phyloP scores from a whole-genome alignment of 2,888 invertebrate species.

The Eupithecia inturbata region DNA sequence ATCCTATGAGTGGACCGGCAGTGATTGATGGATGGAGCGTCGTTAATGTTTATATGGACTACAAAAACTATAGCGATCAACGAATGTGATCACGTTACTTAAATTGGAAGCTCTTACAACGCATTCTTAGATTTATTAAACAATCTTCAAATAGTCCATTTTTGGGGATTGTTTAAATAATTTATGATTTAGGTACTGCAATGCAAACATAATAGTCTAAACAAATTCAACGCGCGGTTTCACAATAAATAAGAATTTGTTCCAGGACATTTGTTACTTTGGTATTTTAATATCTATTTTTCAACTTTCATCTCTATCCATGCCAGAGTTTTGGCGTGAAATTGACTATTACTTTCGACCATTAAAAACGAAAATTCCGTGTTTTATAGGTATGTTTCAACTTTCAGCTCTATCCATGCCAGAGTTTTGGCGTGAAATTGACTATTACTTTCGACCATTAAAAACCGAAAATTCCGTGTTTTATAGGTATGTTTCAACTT shows the following conservation, averaged over 20 bases:
- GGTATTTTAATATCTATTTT: no score
- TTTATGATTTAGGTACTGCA: not conserved
- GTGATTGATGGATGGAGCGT: slow-evolving; percentile 25
- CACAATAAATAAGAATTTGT: no score
- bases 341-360: not conserved
- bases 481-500: no score
- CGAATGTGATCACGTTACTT: not conserved
- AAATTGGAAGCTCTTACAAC: not conserved
- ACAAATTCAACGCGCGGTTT: not conserved
- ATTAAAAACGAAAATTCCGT: not conserved
- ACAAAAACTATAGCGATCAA: not conserved
- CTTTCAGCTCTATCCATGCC: no score
- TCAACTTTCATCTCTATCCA: no score
- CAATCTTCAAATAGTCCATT: no score
- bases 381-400: no score
- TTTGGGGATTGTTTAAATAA: no score
- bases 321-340: not conserved
- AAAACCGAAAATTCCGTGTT: not conserved
- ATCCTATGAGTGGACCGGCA: slow-evolving; percentile 15
- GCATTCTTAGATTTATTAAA: not conserved
- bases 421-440: not conserved
- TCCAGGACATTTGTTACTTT: not conserved
- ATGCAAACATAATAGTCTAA: not conserved
- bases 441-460: not conserved
- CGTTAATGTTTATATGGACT: slow-evolving; percentile 6